A percentile compares a stretch with the other conserved stretches of the same genome.
Conservation (phyloP, 2,797 vertebrate species). For the Sebastes itinus region DNA sequence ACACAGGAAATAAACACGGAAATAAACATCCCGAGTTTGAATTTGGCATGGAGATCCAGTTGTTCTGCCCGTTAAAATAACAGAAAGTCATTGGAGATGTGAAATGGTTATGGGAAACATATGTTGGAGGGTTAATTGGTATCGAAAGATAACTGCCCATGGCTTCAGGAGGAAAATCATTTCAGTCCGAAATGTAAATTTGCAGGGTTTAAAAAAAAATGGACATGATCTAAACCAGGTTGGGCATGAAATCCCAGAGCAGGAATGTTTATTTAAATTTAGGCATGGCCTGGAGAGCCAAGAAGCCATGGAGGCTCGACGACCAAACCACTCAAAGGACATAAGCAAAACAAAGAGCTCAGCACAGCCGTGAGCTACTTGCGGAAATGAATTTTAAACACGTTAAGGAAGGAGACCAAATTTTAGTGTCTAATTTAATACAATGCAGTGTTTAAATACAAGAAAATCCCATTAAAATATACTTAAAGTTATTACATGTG, state of each 20-base stretch:
- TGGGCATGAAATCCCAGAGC: slow-evolving; percentile 67
- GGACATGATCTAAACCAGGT: slow-evolving; percentile 73
- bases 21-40: slow-evolving; percentile 54
- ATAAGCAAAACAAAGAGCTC: slow-evolving; percentile 13
- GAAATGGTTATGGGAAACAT: slow-evolving; percentile 73
- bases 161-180: slow-evolving; percentile 62
- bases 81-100: slow-evolving; percentile 64
- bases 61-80: slow-evolving; percentile 49
- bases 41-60: slow-evolving; percentile 48
- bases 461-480: neutral
- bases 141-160: slow-evolving; percentile 70
- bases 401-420: neutral
- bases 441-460: neutral
- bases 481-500: neutral
- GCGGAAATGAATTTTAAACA: neutral
- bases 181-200: slow-evolving; percentile 57
- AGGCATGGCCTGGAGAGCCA: slow-evolving; percentile 20
- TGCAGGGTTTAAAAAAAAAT: slow-evolving; percentile 37
- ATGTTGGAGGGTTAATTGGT: slow-evolving; percentile 70
- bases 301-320: slow-evolving; percentile 26
- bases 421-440: neutral
- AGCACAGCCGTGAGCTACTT: neutral
- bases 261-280: slow-evolving; percentile 69
- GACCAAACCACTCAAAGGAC: slow-evolving; percentile 20
- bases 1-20: slow-evolving; percentile 67